A percentile compares a stretch with the other conserved stretches of the same genome.
phyloP scores from a whole-genome alignment of 2,797 vertebrate species.

The Manis javanica region DNA sequence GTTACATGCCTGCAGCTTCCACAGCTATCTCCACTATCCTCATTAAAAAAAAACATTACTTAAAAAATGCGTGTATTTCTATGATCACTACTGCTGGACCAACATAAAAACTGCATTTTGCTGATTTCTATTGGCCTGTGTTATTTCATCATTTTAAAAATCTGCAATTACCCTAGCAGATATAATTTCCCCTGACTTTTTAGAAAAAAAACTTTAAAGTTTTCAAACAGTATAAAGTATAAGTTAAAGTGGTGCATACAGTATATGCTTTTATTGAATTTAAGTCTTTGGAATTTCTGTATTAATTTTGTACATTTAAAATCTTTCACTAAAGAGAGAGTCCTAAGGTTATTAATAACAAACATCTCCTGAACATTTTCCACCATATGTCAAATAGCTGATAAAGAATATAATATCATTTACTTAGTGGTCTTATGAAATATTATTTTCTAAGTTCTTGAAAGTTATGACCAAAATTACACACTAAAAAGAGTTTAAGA shows the following conservation, averaged over 20 bases:
- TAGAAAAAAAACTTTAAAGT: background rate
- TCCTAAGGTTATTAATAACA: constrained; percentile 17
- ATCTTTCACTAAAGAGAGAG: constrained; percentile 9
- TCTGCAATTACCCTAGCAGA: constrained; percentile 21
- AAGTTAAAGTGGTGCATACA: background rate
- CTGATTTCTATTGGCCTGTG: background rate
- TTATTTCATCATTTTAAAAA: background rate
- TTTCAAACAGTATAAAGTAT: background rate
- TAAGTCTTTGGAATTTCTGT: background rate
- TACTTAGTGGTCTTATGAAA: background rate
- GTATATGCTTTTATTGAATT: background rate
- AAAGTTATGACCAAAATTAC: constrained; percentile 26
- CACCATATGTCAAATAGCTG: background rate
- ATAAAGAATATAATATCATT: background rate
- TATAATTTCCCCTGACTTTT: constrained; percentile 18
- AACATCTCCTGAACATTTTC: constrained; percentile 50
- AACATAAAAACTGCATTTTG: background rate
- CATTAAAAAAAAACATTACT: constrained; percentile 27
- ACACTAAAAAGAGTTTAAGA: constrained; percentile 11
- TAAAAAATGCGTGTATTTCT: constrained; percentile 30
- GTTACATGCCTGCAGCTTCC: constrained; percentile 2
- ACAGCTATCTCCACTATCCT: background rate
- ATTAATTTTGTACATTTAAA: constrained; percentile 38
- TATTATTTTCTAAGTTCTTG: constrained; percentile 41
- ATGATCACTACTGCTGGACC: background rate